Conservation (phyloP, 2,888 invertebrate species). For the Erebia epiphron region DNA sequence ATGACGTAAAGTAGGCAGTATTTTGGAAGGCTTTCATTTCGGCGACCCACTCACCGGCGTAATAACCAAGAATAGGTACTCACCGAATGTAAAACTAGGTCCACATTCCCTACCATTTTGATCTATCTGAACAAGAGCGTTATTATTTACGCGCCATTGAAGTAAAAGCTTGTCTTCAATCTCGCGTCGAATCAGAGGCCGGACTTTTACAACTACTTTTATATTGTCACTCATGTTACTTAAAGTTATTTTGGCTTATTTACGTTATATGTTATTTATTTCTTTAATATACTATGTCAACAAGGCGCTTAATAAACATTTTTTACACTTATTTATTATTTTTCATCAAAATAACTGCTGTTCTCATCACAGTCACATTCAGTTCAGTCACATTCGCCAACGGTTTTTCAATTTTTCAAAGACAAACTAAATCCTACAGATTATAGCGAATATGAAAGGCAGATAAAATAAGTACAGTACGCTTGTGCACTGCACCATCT, state of each 20-base stretch:
- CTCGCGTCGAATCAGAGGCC: slow-evolving; percentile 86
- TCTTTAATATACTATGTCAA: slow-evolving; percentile 21
- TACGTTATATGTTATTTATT: slow-evolving; percentile 9
- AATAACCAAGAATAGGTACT: slow-evolving; percentile 42
- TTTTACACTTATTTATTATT: background rate
- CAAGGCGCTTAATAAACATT: slow-evolving; percentile 21
- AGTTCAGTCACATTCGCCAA: slow-evolving; percentile 37
- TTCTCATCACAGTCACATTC: slow-evolving; percentile 12
- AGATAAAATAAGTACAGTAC: no score
- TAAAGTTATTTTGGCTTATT: slow-evolving; percentile 28
- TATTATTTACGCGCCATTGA: slow-evolving; percentile 85
- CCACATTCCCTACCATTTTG: slow-evolving; percentile 70
- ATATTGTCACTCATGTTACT: slow-evolving; percentile 85
- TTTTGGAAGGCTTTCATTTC: slow-evolving; percentile 18
- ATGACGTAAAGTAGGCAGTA: slow-evolving; percentile 30
- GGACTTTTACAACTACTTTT: slow-evolving; percentile 89
- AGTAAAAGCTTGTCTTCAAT: slow-evolving; percentile 79
- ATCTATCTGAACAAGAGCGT: slow-evolving; percentile 83
- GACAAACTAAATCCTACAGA: no score
- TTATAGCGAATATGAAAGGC: no score
- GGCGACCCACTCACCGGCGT: background rate
- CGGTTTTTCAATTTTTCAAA: slow-evolving; percentile 40
- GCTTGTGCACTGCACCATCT: no score
- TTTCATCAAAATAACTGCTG: no score
- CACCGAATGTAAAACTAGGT: slow-evolving; percentile 67